Evolutionary conservation across 2,113 vertebrate genomes (phyloP).

Genomic region (Neopipo cinnamomea): DNA sequence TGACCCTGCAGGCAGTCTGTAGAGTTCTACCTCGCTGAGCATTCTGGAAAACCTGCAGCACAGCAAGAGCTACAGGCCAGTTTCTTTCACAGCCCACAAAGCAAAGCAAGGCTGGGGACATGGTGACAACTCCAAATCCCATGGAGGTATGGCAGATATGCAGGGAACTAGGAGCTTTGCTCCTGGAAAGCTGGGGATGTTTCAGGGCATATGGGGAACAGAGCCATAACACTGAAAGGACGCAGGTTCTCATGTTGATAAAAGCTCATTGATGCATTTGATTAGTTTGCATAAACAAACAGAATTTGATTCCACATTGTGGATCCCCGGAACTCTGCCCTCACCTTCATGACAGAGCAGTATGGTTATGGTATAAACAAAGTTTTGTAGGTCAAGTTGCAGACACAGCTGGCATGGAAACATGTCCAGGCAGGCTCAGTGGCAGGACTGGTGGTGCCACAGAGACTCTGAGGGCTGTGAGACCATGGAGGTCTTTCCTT

Average conservation of each 20-base stretch:
- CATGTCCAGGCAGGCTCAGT: background rate
- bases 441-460: background rate
- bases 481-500: background rate
- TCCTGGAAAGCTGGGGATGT: background rate
- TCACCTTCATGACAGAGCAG: background rate
- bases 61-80: background rate
- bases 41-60: background rate
- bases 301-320: background rate
- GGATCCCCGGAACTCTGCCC: background rate
- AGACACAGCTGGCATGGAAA: background rate
- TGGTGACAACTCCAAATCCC: background rate
- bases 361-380: background rate
- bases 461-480: background rate
- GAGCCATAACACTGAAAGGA: background rate
- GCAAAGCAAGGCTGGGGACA: background rate
- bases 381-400: background rate
- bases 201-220: background rate
- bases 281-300: background rate
- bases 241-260: background rate
- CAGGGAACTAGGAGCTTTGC: background rate
- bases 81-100: background rate
- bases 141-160: background rate
- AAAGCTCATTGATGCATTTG: background rate
- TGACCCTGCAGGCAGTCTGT: background rate
- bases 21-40: background rate